Percentiles rank a stretch among this genome's conserved stretches.
Evolutionary conservation across 2,888 invertebrate species (phyloP).

Genomic region (Macrosiphum euphorbiae): DNA sequence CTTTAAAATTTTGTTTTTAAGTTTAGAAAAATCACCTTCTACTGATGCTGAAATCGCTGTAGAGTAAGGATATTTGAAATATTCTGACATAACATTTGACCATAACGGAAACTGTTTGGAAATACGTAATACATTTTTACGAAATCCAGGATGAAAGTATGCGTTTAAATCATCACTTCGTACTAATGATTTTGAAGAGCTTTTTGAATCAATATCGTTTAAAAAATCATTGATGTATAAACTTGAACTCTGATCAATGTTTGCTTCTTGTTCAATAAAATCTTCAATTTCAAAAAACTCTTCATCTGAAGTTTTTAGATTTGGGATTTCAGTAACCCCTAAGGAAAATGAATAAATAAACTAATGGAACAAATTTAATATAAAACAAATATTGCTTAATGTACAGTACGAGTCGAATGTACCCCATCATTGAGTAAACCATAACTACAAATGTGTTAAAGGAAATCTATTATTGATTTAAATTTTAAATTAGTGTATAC

Average conservation of each 20-base stretch:
- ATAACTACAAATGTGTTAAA: no score
- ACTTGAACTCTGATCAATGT: not conserved
- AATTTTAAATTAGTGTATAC: no score
- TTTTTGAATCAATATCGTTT: not conserved
- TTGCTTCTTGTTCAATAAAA: not conserved
- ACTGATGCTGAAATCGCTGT: slow-evolving; percentile 8
- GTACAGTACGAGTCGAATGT: no score
- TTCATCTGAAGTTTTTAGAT: not conserved
- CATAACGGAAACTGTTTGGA: not conserved
- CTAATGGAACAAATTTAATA: not conserved
- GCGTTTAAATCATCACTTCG: not conserved
- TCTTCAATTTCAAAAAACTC: not conserved
- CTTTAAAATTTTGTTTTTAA: slow-evolving; percentile 8
- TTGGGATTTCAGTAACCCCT: not conserved
- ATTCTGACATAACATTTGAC: slow-evolving; percentile 21
- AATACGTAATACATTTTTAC: not conserved
- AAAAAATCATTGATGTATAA: not conserved
- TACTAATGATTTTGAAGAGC: not conserved
- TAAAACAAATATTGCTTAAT: no score
- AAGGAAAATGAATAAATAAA: not conserved
- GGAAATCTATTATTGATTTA: no score
- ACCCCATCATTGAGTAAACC: no score
- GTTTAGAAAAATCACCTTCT: not conserved
- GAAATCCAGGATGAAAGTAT: not conserved
- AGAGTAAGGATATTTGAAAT: not conserved